These are phyloP conservation scores for Orthosia incerta DNA, from an alignment of 2,888 invertebrate species.

Conservation along the genomic window DNA sequence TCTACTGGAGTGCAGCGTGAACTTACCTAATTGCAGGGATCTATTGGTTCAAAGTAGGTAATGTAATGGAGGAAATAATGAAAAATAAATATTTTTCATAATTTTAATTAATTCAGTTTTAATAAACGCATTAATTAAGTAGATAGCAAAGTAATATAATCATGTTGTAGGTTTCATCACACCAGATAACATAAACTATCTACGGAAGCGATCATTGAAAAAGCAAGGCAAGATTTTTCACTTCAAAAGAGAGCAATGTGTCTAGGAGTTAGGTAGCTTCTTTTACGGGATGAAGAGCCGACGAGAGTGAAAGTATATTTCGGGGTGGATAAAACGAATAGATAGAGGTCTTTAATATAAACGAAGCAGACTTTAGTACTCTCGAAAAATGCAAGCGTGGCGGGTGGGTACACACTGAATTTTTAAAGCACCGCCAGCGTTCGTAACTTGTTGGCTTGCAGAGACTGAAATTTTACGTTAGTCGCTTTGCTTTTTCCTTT, in stretches of 20 bases:
- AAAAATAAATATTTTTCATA: too few relatives aligned
- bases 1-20: background rate
- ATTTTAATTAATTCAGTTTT: background rate
- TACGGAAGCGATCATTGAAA: constrained; percentile 7
- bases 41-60: too few relatives aligned
- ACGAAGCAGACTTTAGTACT: constrained; percentile 90
- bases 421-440: constrained; percentile 82
- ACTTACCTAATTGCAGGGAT: too few relatives aligned
- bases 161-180: background rate
- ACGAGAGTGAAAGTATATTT: constrained; percentile 88
- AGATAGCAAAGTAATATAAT: background rate
- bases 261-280: constrained; percentile 64
- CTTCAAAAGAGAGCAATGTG: constrained; percentile 50
- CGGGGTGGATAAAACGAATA: constrained; percentile 89
- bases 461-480: constrained; percentile 67
- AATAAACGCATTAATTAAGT: background rate
- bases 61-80: too few relatives aligned
- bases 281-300: constrained; percentile 81
- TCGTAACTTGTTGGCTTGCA: constrained; percentile 69
- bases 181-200: background rate
- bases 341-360: constrained; percentile 91
- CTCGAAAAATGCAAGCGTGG: constrained; percentile 88
- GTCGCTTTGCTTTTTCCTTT: constrained; percentile 57
- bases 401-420: constrained; percentile 86
- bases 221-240: constrained; percentile 21